A percentile compares a stretch with the other conserved stretches of the same genome.
phyloP scores from a whole-genome alignment of 2,797 vertebrate genomes.

The Ammospiza maritima region DNA sequence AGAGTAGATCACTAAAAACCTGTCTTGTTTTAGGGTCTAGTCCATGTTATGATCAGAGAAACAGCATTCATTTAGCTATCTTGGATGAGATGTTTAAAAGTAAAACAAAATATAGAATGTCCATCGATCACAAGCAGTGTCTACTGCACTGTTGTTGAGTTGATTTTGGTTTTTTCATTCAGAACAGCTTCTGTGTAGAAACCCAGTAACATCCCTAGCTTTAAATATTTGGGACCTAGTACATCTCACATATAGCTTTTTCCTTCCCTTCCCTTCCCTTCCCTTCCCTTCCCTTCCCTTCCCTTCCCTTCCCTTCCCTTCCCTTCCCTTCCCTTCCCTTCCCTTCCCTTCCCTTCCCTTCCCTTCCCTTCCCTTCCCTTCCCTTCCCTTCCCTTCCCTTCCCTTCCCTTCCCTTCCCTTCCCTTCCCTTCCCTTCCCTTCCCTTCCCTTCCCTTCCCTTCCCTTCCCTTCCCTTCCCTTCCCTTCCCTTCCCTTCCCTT shows the following conservation, averaged over 20 bases:
- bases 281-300: fast-evolving
- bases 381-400: too few species aligned
- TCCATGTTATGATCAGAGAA: neutral
- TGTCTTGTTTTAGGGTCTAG: neutral
- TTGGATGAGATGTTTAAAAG: neutral
- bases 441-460: too few species aligned
- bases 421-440: too few species aligned
- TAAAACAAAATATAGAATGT: neutral
- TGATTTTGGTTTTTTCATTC: neutral
- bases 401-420: too few species aligned
- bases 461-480: fast-evolving
- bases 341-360: fast-evolving
- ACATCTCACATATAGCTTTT: neutral
- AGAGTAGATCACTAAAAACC: neutral
- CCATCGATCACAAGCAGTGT: neutral
- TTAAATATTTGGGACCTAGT: neutral
- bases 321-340: fast-evolving
- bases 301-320: fast-evolving
- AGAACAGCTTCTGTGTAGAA: neutral
- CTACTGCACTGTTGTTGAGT: neutral
- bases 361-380: fast-evolving
- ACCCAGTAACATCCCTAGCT: neutral
- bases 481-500: fast-evolving
- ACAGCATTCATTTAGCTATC: neutral
- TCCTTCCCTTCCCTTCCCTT: fast-evolving